phyloP scores from a whole-genome alignment of 2,797 vertebrate species.

The Erethizon dorsatum region DNA sequence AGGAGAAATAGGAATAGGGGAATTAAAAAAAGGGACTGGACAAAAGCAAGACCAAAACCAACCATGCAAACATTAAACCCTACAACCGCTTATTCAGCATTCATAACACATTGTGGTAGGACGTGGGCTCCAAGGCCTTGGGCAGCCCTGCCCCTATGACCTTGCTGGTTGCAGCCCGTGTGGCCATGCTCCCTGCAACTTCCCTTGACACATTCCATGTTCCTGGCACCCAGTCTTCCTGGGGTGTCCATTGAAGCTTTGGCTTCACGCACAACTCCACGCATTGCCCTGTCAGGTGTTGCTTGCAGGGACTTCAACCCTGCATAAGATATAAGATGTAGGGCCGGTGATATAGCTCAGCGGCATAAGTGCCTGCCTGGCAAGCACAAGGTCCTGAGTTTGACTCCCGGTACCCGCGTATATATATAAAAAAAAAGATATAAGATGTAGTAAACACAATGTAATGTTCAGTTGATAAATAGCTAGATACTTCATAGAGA shows the following conservation, averaged over 20 bases:
- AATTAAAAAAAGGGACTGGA: neutral
- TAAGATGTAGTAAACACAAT: neutral
- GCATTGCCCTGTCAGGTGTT: neutral
- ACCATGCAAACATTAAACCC: neutral
- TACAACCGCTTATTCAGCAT: neutral
- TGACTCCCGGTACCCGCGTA: no score
- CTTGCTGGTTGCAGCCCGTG: no score
- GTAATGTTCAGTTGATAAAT: slow-evolving; percentile 12
- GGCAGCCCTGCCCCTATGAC: neutral
- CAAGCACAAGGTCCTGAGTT: no score
- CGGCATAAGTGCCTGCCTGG: no score
- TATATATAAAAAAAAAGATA: neutral
- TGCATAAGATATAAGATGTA: neutral
- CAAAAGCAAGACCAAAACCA: neutral
- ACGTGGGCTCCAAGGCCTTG: neutral
- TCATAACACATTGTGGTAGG: neutral
- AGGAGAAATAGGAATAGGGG: neutral
- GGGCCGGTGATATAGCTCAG: no score
- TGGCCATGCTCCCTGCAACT: neutral
- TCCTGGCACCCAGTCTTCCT: neutral
- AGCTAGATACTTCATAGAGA: neutral
- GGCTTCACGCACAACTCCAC: neutral
- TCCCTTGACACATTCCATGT: neutral
- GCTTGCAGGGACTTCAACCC: neutral
- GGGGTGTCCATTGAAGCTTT: neutral